Evolutionary conservation across 2,113 vertebrate genomes (phyloP).

Genomic region (Stigmatopora argus): DNA sequence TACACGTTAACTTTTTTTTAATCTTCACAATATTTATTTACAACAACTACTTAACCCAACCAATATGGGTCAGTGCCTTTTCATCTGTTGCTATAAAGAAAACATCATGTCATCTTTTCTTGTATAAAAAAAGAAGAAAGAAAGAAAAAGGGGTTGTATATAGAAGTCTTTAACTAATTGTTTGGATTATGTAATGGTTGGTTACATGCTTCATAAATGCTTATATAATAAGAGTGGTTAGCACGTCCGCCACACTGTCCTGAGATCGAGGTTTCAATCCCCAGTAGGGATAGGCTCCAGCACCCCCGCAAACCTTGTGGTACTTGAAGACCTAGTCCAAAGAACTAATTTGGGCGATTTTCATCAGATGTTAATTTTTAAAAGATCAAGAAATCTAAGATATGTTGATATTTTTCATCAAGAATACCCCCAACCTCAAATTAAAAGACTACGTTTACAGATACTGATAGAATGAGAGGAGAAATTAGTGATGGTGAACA

Average conservation of each 20-base stretch:
- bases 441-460: background rate
- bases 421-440: background rate
- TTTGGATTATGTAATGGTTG: background rate
- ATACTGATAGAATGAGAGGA: background rate
- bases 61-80: background rate
- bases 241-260: too few species aligned
- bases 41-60: background rate
- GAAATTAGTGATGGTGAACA: background rate
- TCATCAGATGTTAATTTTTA: background rate
- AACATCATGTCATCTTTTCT: background rate
- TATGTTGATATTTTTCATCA: background rate
- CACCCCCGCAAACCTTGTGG: background rate
- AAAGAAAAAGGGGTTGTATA: background rate
- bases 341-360: background rate
- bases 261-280: too few species aligned
- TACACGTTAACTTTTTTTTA: background rate
- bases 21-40: background rate
- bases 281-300: too few species aligned
- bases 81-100: background rate
- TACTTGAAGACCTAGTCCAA: slow-evolving; percentile 1
- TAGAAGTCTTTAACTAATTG: background rate
- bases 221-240: background rate
- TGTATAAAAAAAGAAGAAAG: background rate
- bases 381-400: background rate
- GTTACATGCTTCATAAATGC: background rate